These are phyloP conservation scores for Ophonus ardosiacus DNA, from an alignment of 2,888 invertebrate genomes.

Conservation along the genomic window DNA sequence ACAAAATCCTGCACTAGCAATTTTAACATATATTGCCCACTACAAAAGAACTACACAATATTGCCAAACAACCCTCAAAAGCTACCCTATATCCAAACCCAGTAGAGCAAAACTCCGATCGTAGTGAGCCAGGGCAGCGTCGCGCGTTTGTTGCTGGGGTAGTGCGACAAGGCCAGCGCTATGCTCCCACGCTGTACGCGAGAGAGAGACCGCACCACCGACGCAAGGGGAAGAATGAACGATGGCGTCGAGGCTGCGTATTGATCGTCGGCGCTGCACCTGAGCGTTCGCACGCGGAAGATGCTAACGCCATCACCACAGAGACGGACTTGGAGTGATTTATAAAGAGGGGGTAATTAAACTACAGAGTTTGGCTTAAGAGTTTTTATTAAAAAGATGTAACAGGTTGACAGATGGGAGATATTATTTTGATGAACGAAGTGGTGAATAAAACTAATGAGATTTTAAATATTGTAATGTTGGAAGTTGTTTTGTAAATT, in stretches of 20 bases:
- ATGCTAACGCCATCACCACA: constrained; percentile 30
- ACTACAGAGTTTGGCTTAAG: not conserved
- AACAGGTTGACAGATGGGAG: too few species aligned
- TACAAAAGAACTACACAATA: too few species aligned
- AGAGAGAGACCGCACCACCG: not conserved
- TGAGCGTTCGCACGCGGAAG: constrained; percentile 48
- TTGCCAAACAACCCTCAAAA: too few species aligned
- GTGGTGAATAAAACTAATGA: too few species aligned
- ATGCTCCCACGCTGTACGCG: not conserved
- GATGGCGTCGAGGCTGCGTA: constrained; percentile 28
- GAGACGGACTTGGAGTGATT: not conserved
- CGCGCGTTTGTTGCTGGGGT: not conserved
- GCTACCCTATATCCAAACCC: not conserved
- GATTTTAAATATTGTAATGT: too few species aligned
- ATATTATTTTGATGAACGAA: too few species aligned
- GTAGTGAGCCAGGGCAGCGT: constrained; percentile 20
- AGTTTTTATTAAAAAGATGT: too few species aligned
- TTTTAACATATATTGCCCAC: too few species aligned
- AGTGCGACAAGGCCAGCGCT: not conserved
- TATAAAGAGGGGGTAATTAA: not conserved
- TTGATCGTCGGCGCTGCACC: constrained; percentile 41
- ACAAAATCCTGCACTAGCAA: too few species aligned
- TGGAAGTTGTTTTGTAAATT: too few species aligned
- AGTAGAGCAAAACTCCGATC: constrained; percentile 22
- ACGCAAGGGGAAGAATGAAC: constrained; percentile 22